Base-by-base conservation (phyloP, 2,888 invertebrate species). In the Eudasyphora cyanicolor region DNA sequence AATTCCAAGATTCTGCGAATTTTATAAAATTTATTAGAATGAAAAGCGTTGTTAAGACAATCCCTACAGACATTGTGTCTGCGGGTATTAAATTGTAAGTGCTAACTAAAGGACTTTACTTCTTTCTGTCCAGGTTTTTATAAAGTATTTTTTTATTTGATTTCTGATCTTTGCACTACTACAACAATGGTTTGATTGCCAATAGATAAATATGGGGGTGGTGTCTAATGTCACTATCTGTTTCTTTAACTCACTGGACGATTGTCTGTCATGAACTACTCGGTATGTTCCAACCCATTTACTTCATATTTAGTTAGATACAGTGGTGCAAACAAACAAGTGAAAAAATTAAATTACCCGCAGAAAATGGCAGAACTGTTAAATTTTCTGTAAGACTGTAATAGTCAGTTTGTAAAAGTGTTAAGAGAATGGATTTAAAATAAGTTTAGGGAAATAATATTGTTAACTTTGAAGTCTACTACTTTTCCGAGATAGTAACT, bases 11-110 rank as follows among this genome's bases (percentile, higher is more conserved):
- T 14, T 4, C 2, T 38, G 19, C 24, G 0, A 42, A n/a, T 38
- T 24, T n/a, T n/a, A n/a, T 12, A 67, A 42, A 21, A 7, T 74
- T 38, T 49, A 74, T 32, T 19, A 82, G 35, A 0, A 78, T n/a
- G 8, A 57, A 1, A 27, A 73, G 10, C 12, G 35, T 14, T 51
- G 8, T 29, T 29, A 32, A 19, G 2, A 32, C 10, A 12, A 14
- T 19, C 27, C 38, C 24, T 57, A 8, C 24, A 57, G 27, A 42
- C 73, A 73, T n/a, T n/a, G n/a, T 73, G 10, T 5, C 73, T 12
- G 35, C 6, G 29, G 14, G 8, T 27, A 12, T 24, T 38, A 17
- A 24, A 29, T 17, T 49, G 0, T 0, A 14, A 8, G 8, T 3
- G 17, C 17, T 49, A n/a, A 73, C 73, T 57, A 42, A 24, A 17